phyloP scores from a whole-genome alignment of 2,113 vertebrate genomes.

The Gila orcuttii region DNA sequence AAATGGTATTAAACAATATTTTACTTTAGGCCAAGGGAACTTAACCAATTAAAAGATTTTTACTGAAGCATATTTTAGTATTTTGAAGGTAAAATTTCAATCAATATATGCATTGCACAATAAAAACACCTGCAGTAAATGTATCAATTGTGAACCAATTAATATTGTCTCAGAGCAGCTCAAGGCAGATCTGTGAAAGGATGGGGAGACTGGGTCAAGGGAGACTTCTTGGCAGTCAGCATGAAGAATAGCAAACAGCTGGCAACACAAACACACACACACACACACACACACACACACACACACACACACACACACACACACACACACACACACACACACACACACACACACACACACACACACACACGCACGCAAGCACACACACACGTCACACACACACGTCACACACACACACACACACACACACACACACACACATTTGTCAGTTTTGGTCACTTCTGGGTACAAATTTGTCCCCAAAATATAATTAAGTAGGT shows the following conservation, averaged over 20 bases:
- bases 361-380: too few relatives aligned
- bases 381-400: too few relatives aligned
- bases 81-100: too few relatives aligned
- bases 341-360: neutral
- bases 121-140: neutral
- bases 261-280: slow-evolving; percentile 52
- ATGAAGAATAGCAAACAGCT: slow-evolving; percentile 74
- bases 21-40: too few relatives aligned
- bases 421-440: too few relatives aligned
- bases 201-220: slow-evolving; percentile 14
- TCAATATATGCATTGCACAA: neutral
- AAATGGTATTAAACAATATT: too few relatives aligned
- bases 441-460: too few relatives aligned
- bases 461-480: too few relatives aligned
- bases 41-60: too few relatives aligned
- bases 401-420: too few relatives aligned
- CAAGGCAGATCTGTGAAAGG: slow-evolving; percentile 20
- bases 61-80: neutral
- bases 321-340: neutral
- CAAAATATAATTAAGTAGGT: too few relatives aligned
- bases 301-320: neutral
- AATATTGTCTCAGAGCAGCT: neutral
- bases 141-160: neutral
- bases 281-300: neutral
- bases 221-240: slow-evolving; percentile 60